These are phyloP conservation scores for Nemurella pictetii DNA, from an alignment of 2,888 invertebrate species.

Conservation along the genomic window DNA sequence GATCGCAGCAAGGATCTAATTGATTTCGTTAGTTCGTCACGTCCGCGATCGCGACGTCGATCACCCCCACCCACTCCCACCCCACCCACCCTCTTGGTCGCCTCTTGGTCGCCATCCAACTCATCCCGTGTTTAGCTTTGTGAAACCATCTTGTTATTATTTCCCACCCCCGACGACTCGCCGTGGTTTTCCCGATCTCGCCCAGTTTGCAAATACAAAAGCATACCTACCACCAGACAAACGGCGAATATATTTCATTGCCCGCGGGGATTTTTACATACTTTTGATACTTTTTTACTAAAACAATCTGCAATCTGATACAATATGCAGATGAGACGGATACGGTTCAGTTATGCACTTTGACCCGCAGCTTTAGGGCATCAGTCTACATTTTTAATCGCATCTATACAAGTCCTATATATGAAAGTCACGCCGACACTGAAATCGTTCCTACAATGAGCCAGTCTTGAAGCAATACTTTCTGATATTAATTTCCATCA, in stretches of 20 bases:
- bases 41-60: neutral
- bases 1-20: neutral
- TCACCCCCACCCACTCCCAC: neutral
- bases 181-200: neutral
- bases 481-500: neutral
- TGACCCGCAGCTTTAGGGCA: neutral
- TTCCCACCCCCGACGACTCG: neutral
- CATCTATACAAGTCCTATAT: too few relatives aligned
- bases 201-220: neutral
- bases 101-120: too few relatives aligned
- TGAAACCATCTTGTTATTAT: neutral
- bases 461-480: neutral
- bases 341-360: neutral
- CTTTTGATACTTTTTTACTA: neutral
- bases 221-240: neutral
- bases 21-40: slow-evolving; percentile 23
- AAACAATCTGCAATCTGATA: neutral
- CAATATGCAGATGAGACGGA: neutral
- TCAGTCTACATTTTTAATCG: neutral
- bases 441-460: neutral
- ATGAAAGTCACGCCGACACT: neutral
- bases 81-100: too few relatives aligned
- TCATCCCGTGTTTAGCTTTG: too few relatives aligned
- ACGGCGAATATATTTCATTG: neutral
- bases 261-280: neutral